Evolutionary conservation across 2,797 vertebrate genomes (phyloP), one percentile per base, ranked within the genome.

Genomic region (Hydrocynus forskahlii): DNA sequence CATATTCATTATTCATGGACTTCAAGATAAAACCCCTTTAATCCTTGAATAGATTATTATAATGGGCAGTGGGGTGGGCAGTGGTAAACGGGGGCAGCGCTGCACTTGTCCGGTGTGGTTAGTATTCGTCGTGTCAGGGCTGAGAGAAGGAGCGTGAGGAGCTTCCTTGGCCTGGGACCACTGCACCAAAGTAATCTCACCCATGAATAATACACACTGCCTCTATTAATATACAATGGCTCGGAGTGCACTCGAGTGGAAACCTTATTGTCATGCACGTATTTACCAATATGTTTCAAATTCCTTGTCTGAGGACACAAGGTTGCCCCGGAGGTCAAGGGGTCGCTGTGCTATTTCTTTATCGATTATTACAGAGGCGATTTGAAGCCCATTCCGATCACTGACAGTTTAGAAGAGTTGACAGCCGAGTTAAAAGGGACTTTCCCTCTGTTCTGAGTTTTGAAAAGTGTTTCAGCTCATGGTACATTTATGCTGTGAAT

Each of bases 1-100:
- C 75, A 84, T 81, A 92, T 95, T 91, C 90, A 95, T 95, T 93
- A 95, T 97, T 94, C 92, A 96, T 94, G 86, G 86, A 81, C 86
- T 92, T 91, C 88, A 87, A 93, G 93, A 95, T 95, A 95, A 96
- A 95, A 92, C 64, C 84, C 84, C 88, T 94, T 94, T 95, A 95
- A 96, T 95, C 93, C 89, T 85, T 93, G 92, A 94, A 94, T 95
- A 94, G 93, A 93, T 95, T 94, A 95, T 94, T 92, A 90, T 95
- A 96, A 95, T 87, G 82, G 85, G 87, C 88, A 84, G 86, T 87
- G 90, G 93, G 91, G 85, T 89, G 93, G 90, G 87, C 92, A 89
- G 72, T 79, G 75, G 91, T 90, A 92, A 88, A 90, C 89, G 84
- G 78, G 84, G 87, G 85, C 88, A 91, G 89, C 88, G 85, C 91